Evolutionary conservation across 1,140 invertebrate genomes (phyloP).

Genomic region (Dolichoris vasculosae): DNA sequence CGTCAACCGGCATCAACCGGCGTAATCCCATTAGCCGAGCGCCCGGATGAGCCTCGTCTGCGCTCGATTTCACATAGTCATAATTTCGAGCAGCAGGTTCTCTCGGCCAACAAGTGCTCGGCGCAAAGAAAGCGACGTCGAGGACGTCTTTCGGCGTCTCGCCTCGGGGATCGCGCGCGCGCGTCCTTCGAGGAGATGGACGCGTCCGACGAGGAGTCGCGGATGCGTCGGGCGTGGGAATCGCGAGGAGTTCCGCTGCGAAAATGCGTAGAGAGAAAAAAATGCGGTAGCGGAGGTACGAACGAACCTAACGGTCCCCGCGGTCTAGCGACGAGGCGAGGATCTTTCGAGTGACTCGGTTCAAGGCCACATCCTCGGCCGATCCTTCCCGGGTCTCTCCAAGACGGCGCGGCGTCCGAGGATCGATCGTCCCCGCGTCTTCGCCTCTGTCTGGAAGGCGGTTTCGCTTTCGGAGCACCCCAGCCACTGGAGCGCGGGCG

Average conservation of each 20-base stretch:
- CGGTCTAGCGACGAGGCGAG: neutral
- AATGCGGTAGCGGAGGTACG: neutral
- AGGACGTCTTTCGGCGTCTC: neutral
- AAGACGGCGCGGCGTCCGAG: neutral
- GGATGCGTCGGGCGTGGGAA: slow-evolving; percentile 15
- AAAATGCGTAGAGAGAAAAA: neutral
- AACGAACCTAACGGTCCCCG: neutral
- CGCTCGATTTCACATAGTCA: neutral
- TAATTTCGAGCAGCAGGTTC: neutral
- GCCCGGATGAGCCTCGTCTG: no score
- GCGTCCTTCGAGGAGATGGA: neutral
- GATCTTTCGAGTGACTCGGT: neutral
- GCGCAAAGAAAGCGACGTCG: neutral
- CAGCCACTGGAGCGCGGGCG: slow-evolving; percentile 4
- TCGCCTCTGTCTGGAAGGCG: neutral
- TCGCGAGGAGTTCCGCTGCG: neutral
- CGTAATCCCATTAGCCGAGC: neutral
- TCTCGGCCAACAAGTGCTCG: no score
- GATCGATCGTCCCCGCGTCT: no score
- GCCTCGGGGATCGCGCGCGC: neutral
- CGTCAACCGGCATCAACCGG: neutral
- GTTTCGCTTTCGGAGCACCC: slow-evolving; percentile 1
- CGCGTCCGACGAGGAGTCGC: neutral
- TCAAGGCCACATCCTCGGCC: no score
- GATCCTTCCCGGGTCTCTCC: neutral